Percentiles rank a stretch among this genome's conserved stretches.
Evolutionary conservation across 2,888 invertebrate species (phyloP).

Genomic region (Andrena bicolor): DNA sequence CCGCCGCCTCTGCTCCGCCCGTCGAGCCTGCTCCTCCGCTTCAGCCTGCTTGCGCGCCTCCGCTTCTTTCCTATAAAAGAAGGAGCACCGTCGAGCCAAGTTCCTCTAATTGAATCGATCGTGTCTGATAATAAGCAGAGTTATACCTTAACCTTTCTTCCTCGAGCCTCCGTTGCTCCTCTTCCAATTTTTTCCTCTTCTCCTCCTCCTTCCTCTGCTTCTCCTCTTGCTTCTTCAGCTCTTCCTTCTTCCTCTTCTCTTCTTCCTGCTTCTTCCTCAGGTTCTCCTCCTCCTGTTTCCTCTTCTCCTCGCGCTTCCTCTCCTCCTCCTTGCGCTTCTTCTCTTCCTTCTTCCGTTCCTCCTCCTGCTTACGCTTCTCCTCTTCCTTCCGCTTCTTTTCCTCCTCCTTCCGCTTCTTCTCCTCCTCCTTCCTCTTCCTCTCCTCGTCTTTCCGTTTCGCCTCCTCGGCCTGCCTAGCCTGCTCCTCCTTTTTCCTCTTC

Average conservation of each 20-base stretch:
- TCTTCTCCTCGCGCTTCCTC: conserved; percentile 82
- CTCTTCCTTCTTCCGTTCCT: conserved; percentile 85
- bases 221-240: conserved; percentile 75
- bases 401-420: conserved; percentile 85
- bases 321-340: conserved; percentile 85
- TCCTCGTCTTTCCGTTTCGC: conserved; percentile 86
- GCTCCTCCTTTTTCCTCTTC: conserved; percentile 79
- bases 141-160: conserved; percentile 77
- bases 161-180: conserved; percentile 81
- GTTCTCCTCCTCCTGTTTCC: conserved; percentile 86
- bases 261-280: conserved; percentile 85
- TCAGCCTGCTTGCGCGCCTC: conserved; percentile 74
- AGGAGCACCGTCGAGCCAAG: background rate
- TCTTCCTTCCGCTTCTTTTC: conserved; percentile 87
- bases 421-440: conserved; percentile 86
- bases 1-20: conserved; percentile 83
- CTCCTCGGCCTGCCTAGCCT: conserved; percentile 77
- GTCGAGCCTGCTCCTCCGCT: conserved; percentile 70
- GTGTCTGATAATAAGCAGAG: background rate
- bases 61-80: conserved; percentile 77
- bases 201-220: conserved; percentile 79
- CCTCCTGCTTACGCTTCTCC: conserved; percentile 86
- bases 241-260: conserved; percentile 81
- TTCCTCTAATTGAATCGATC: conserved; percentile 15
- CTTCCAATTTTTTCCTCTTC: conserved; percentile 85